Evolutionary conservation across 1,140 invertebrate species (phyloP), one percentile per base, ranked within the genome.

Genomic region (Tenebrio molitor): DNA sequence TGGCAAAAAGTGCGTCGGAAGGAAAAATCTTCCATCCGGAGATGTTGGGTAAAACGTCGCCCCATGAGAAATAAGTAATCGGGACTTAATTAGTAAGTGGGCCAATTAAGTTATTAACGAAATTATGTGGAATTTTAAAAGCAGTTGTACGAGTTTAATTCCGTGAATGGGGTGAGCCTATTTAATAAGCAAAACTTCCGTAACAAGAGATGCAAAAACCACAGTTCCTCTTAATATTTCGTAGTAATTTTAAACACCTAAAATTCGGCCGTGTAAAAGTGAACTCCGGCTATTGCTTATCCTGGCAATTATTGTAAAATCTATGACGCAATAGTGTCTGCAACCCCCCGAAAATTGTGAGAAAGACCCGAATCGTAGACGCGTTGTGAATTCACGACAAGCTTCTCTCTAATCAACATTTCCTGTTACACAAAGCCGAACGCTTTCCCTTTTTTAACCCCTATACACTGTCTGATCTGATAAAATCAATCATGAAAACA

Each of bases 401-500:
- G 39, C 42, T 46, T 68, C 65, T 68, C 65, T 68, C 65, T 68
- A 68, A 68, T 68, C 65, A 68, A 68, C 65, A 68, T 68, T 68
- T 68, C 65, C 41, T 42, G 65, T 44, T 46, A 68, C 65, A 68
- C 41, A 68, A 68, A 68, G 65, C 42, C 65, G 65, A 68, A 65
- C 62, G 33, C 62, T 65, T 65, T 68, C 42, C 65, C 42, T 44
- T 50, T 44, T 68, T 50, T 46, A 46, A 46, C 65, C 29, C 29
- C 65, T 46, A 44, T 53, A 46, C 39, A 68, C 12, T 68, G 65
- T 68, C 41, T 46, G 65, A 68, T 68, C 41, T 68, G 65, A 68
- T 68, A 68, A 68, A 68, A 68, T 68, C 65, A 68, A 68, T 68
- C 65, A 46, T 68, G 65, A 44, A 68, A 68, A 68, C 42, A 68